Base-by-base conservation (phyloP, 2,113 vertebrate species). In the Raja brachyura region DNA sequence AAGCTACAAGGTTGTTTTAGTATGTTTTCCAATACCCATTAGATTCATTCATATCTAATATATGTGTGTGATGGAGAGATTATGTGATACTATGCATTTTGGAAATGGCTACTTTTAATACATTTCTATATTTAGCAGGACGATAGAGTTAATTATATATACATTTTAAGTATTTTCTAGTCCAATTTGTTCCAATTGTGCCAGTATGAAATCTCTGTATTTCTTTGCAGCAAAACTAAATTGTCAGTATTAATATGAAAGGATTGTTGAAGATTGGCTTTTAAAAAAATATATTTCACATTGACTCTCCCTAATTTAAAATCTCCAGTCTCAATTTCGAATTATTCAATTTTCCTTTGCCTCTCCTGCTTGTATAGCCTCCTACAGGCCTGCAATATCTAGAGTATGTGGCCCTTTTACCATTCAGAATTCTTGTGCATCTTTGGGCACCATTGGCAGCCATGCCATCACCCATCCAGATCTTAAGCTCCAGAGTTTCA, bases 1-100 rank as follows among this genome's bases (percentile, higher is more conserved):
- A 90, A 75, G 94, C 86, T 95, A 94, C 66, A 94, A 94, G 39
- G 39, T 48, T 48, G 39, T 94, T 94, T 94, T 94, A 94, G 94
- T 93, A 94, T 93, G 93, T 95, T 97, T 96, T 96, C 96, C 96
- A 93, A 93, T 68, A 93, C 96, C 97, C 97, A 95, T 96, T 95
- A 90, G 20, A 70, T 70, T 68, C 66, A 68, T 68, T 7, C 61
- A 73, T 70, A n/a, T 70, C 9, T 5, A 31, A 70, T 90, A 39
- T 70, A 70, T 68, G 11, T 14, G 4, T 5, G 9, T 31, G 14
- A 0, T 7, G 33, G 31, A 20, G 1, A 68, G 13, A 8, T 90
- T 90, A 0, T 22, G 66, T 33, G 33, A 20, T 31, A 68, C 61
- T n/a, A 25, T 61, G 59, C 28, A 86, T 61, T 16, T 33, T 68